Evolutionary conservation across 2,888 invertebrate genomes (phyloP), one percentile per base, ranked within the genome.

Genomic region (Oscheius sp.): DNA sequence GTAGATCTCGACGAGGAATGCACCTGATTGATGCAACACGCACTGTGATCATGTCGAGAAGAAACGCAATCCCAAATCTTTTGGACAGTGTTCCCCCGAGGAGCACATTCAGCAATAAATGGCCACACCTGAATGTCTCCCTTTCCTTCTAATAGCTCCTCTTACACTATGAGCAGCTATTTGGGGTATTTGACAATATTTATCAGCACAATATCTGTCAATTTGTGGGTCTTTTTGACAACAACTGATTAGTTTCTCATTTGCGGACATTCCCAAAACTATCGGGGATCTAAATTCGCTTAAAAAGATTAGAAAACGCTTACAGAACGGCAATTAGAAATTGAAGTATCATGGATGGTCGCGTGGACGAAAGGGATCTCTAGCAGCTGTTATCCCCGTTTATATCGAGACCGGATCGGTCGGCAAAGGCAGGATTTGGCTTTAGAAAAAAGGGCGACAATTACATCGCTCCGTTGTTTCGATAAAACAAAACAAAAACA

Each of bases 61-160:
- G 84, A 81, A 16, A 83, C 82, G 72, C 85, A 85, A 61, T 82
- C 78, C 85, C 85, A 85, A 69, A 85, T 77, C 52, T 78, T 77
- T 9, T 70, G 66, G 16, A 82, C 77, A 5, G 85, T 85, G 23
- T 73, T 75, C 16, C 85, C 85, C 18, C 76, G 74, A 12, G 81
- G 75, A 0, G 76, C 74, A 72, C 85, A 85, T 52, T 78, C 77
- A 9, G 84, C 80, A 18, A 85, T 77, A 69, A 85, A 85, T 18
- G 82, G 79, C 9, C 81, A 56, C 9, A 84, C 74, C 83, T 83
- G 49, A 25, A 66, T 21, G 12, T 18, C 16, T 49, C 25, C 3
- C 9, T 35, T 35, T 9, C 9, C 35, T 35, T 9, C 3, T 9
- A 35, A 9, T 35, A 3, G 35, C 3, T 35, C 35, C 9, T 35